Base-by-base conservation (phyloP, 2,888 invertebrate species). In the Xanthia togata region DNA sequence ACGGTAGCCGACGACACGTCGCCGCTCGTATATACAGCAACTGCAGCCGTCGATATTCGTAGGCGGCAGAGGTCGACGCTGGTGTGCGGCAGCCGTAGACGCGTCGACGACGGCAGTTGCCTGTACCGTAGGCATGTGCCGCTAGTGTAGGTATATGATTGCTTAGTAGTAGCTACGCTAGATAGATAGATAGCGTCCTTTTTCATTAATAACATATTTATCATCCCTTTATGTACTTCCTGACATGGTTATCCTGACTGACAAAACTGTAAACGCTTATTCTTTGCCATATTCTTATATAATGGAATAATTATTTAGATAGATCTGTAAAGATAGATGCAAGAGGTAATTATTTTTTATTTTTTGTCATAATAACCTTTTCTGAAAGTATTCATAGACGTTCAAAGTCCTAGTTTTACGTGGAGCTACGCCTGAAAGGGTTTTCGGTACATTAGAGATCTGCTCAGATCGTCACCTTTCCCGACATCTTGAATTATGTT, bases 381-480 rank as follows among this genome's bases (percentile, higher is more conserved):
- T 6, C n/a, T 20, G n/a, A 65, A 64, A n/a, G 4, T 17, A 12
- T 9, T 2, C 2, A 8, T 38, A n/a, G 12, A 26, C 17, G 8
- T 76, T n/a, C 1, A 20, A 64, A 23, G 47, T 31, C 20, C 17
- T 23, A 23, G 44, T 23, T 12, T 68, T 1, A 62, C 20, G 47
- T 41, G 12, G 2, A 50, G 14, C 17, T 20, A 31, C 26, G 20
- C 8, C 26, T 70, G 31, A 73, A 78, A 70, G 67, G 69, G 38
- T 55, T 38, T 62, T 57, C 23, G 20, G 70, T 67, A 78, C 75
- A 82, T 75, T 70, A 73, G 83, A 59, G 55, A 67, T 73, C 65
- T 60, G 73, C 44, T 55, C 57, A 59, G 59, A 64, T 81, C 76
- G 53, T 62, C 67, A 67, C 67, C 67, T 55, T 69, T 78, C 50